Percentiles rank a stretch among this genome's conserved stretches.
phyloP scores from a whole-genome alignment of 2,888 invertebrate genomes.

The Ectemnius continuus region DNA sequence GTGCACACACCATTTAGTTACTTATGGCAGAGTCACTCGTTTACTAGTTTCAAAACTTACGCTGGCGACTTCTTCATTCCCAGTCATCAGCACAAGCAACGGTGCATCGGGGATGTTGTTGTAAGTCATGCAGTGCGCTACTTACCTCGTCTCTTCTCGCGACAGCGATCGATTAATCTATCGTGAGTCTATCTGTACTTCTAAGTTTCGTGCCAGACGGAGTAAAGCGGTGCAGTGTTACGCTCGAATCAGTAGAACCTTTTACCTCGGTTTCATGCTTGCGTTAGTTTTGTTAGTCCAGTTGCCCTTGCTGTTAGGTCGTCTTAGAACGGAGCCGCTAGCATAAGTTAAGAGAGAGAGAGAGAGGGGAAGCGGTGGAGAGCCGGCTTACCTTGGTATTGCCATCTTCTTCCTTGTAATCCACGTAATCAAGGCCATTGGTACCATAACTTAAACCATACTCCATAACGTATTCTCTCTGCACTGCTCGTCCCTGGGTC shows the following conservation, averaged over 20 bases:
- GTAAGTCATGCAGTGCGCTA: neutral
- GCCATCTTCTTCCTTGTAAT: slow-evolving; percentile 93
- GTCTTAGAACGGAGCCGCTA: slow-evolving; percentile 27
- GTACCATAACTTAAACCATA: slow-evolving; percentile 96
- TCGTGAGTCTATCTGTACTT: no score
- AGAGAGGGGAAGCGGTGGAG: slow-evolving; percentile 21
- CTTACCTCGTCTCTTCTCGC: no score
- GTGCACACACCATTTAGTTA: no score
- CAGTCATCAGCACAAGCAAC: no score
- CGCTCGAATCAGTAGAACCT: no score
- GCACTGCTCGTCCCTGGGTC: slow-evolving; percentile 93
- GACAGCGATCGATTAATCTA: no score
- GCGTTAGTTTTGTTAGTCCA: slow-evolving; percentile 6
- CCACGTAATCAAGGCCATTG: slow-evolving; percentile 92
- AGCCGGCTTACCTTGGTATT: slow-evolving; percentile 88
- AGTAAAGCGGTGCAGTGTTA: no score
- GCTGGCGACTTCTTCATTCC: no score
- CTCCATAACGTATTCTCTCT: slow-evolving; percentile 95
- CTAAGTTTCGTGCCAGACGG: no score
- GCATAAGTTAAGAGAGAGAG: slow-evolving; percentile 24
- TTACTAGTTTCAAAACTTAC: no score
- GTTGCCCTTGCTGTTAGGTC: neutral
- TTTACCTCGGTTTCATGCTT: neutral
- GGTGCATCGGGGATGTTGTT: slow-evolving; percentile 6
- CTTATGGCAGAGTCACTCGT: no score